Evolutionary conservation across 1,140 invertebrate species (phyloP), one percentile per base, ranked within the genome.

Genomic region (Brachionus asplanchnoidis): DNA sequence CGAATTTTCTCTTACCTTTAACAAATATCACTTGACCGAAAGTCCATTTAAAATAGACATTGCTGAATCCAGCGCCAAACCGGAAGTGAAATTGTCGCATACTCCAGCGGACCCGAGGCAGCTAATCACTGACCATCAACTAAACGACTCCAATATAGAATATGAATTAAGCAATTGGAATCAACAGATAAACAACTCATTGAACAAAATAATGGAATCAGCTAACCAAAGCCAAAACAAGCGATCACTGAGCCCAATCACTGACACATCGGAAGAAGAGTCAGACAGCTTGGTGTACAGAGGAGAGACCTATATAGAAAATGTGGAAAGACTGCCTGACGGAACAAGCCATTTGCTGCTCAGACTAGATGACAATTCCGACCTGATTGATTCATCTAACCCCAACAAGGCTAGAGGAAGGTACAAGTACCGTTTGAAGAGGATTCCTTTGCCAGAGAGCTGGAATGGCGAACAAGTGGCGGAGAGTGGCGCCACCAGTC

Each of bases 91-190:
- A 26, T 36, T 50, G 46, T 26, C 14, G 2, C 11, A 26, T 36
- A 26, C n/a, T 46, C 9, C 26, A 28, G 17, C 32, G 26, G 42
- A 77, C 4, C 6, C 44, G 1, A 32, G 50, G 5, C 42, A 46
- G 26, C 12, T 77, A 3, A 50, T 28, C 23, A 46, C 17, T 50
- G 73, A 77, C 46, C 8, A 77, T 14, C 44, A 50, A 26, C 44
- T 77, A 77, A 28, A 46, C 17, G 44, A 77, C 50, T 50, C 73
- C 4, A 77, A 77, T 77, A 77, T 77, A 14, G 73, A 77, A 77
- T 77, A 77, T 77, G 73, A 77, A 77, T 77, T 77, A 50, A 77
- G 44, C 3, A 77, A 77, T 77, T 77, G 73, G 73, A 77, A 77
- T 77, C 20, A 50, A 77, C 44, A 77, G 20, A 50, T 77, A 50